Percentiles rank a stretch among this genome's conserved stretches.
phyloP scores from a whole-genome alignment of 2,888 invertebrate species.

The Andrena fulva region DNA sequence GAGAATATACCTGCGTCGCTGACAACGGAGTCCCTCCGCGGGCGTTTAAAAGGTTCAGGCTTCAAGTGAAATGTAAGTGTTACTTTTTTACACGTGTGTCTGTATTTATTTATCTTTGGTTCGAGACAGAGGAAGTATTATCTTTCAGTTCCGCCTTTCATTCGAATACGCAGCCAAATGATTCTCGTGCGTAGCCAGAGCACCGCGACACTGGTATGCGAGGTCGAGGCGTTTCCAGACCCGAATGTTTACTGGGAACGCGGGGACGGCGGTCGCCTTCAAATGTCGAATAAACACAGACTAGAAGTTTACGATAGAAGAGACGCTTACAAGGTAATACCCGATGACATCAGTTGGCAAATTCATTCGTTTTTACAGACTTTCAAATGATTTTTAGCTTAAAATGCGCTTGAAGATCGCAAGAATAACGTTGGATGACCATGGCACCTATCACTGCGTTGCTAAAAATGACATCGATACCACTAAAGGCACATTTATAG shows the following conservation, averaged over 20 bases:
- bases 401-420: slow-evolving; percentile 93
- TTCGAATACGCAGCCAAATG: slow-evolving; percentile 91
- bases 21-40: slow-evolving; percentile 95
- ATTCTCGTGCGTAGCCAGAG: slow-evolving; percentile 90
- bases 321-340: slow-evolving; percentile 85
- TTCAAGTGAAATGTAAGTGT: slow-evolving; percentile 96
- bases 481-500: slow-evolving; percentile 90
- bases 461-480: slow-evolving; percentile 93
- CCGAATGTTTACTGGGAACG: slow-evolving; percentile 95
- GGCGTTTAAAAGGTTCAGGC: slow-evolving; percentile 91
- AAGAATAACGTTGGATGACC: slow-evolving; percentile 89
- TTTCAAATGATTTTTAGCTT: slow-evolving; percentile 85
- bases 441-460: slow-evolving; percentile 92
- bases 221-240: slow-evolving; percentile 95
- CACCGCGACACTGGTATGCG: slow-evolving; percentile 91
- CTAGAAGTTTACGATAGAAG: slow-evolving; percentile 86
- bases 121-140: slow-evolving; percentile 2
- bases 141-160: slow-evolving; percentile 92
- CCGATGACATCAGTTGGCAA: not conserved
- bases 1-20: slow-evolving; percentile 91
- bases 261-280: slow-evolving; percentile 90
- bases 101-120: not conserved
- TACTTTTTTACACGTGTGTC: not conserved
- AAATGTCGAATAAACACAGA: slow-evolving; percentile 88
- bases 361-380: not conserved